A percentile compares a stretch with the other conserved stretches of the same genome.
Evolutionary conservation across 2,113 vertebrate species (phyloP).

Genomic region (Fukomys damarensis): DNA sequence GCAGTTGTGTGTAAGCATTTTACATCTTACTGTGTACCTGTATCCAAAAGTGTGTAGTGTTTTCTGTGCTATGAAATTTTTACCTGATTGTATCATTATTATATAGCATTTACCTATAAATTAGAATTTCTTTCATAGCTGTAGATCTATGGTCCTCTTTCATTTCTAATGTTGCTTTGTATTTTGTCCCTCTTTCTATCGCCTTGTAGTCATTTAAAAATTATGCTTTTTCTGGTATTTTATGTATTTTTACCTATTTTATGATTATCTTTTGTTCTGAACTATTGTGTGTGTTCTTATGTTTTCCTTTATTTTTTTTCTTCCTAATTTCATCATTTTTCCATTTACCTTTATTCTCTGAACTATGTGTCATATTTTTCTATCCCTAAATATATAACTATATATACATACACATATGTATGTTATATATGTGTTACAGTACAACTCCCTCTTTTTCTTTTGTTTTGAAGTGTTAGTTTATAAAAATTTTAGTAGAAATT

Average conservation of each 20-base stretch:
- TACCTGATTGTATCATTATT: not conserved
- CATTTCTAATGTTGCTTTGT: not conserved
- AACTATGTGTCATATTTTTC: not conserved
- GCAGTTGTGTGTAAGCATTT: not conserved
- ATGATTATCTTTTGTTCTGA: not conserved
- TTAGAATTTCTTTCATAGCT: slow-evolving; percentile 30
- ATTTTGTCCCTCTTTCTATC: not conserved
- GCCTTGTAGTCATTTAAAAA: slow-evolving; percentile 15
- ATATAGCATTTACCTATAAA: not conserved
- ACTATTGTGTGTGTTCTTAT: not conserved
- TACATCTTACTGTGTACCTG: not conserved
- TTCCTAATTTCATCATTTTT: not conserved
- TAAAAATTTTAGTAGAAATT: not conserved
- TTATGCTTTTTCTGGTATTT: not conserved
- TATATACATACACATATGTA: not conserved
- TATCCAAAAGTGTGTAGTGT: not conserved
- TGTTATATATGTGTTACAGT: not conserved
- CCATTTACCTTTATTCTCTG: not conserved
- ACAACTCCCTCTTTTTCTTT: not conserved
- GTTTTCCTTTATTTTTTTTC: not conserved
- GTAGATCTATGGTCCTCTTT: not conserved
- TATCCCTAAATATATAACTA: not conserved
- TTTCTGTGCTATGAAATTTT: not conserved
- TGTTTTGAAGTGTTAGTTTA: not conserved
- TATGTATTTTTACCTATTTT: not conserved